These are phyloP conservation scores for Alosa sapidissima DNA, from an alignment of 2,797 vertebrate genomes.

Conservation along the genomic window DNA sequence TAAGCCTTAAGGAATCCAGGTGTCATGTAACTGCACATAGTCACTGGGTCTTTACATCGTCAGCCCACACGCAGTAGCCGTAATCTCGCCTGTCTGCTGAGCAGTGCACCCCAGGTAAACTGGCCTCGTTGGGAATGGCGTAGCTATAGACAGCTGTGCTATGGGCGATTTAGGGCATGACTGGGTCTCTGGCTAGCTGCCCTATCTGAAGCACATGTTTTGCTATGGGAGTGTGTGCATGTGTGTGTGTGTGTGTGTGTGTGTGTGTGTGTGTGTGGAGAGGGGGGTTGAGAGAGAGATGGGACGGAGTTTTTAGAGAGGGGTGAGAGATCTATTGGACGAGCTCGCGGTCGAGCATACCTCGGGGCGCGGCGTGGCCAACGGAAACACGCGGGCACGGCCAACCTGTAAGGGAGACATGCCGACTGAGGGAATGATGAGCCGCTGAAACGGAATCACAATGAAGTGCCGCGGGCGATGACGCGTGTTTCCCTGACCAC, in stretches of 20 bases:
- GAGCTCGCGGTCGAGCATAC: neutral
- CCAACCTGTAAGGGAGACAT: neutral
- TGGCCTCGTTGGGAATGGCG: neutral
- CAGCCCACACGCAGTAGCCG: neutral
- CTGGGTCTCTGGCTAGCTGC: neutral
- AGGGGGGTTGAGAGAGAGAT: neutral
- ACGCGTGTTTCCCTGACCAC: neutral
- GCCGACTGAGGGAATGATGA: constrained; percentile 10
- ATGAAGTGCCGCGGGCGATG: constrained; percentile 6
- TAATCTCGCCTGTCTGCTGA: neutral
- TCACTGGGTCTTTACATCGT: neutral
- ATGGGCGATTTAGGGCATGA: neutral
- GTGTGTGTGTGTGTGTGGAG: neutral
- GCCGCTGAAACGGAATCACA: neutral
- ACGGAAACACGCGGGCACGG: neutral
- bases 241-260: neutral
- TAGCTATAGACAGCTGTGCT: neutral
- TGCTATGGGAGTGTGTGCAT: neutral
- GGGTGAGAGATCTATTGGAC: constrained; percentile 12
- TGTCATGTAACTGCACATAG: neutral
- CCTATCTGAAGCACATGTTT: neutral
- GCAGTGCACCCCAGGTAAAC: neutral
- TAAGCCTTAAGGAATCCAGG: constrained; percentile 5
- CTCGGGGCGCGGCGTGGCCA: neutral
- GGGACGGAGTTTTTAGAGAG: neutral